Base-by-base conservation (phyloP, 2,888 invertebrate species). In the Lottia scabra region DNA sequence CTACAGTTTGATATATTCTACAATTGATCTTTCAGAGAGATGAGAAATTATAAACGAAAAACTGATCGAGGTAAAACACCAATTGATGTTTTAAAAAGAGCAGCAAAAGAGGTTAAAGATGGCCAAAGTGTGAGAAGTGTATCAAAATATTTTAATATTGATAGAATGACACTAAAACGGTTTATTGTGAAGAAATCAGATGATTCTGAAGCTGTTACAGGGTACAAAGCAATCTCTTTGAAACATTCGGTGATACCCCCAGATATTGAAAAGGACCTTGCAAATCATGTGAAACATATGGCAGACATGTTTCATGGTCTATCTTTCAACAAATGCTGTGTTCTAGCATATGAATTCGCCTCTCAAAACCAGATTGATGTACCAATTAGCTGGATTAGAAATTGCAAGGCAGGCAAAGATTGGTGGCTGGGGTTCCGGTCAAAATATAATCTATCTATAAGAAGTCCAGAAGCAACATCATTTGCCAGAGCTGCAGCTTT, bases 261-360 rank as follows among this genome's bases (percentile, higher is more conserved):
- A 30, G 63, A 67, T 23, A 67, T 67, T 63, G 71, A 73, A 65
- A 43, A 30, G 5, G 73, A 73, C 13, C 23, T 73, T 48, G 68
- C 73, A 19, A 16, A 4, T 19, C 72, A 69, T 43, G 43, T 73
- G 23, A 69, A 73, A 56, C 13, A 4, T 15, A 38, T 73, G 15
- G 38, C 69, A n/a, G 63, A 65, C 12, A 16, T 19, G 44, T 73
- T 67, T 44, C 70, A 70, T 68, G 71, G 74, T 26, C 43, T 74
- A 27, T 38, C 74, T 16, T 13, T 38, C 44, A 19, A 48, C 12
- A 67, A 71, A 71, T 67, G 23, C 15, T 16, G 48, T 48, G 48
- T 43, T 45, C 63, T 43, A n/a, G 27, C 45, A n/a, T 16, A n/a
- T 5, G 13, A 48, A 48, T 48, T n/a, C 15, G 48, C 48, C 5